These are phyloP conservation scores for Tauraco erythrolophus DNA, from an alignment of 2,113 vertebrate species.

Conservation along the genomic window DNA sequence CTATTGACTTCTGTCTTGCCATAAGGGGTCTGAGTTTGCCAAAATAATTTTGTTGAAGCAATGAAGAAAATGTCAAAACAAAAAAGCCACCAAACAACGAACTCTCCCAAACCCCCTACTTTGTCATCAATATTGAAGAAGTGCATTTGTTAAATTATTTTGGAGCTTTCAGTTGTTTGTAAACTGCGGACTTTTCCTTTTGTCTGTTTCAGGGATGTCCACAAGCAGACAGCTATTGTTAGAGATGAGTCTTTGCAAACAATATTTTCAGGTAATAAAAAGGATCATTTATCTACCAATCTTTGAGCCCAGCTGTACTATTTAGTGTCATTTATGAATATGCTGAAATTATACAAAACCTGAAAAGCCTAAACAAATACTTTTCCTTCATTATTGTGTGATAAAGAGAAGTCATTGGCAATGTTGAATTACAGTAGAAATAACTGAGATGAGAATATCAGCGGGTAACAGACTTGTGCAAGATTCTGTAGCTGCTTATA, in stretches of 20 bases:
- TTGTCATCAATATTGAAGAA: neutral
- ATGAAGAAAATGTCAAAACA: neutral
- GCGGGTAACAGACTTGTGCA: neutral
- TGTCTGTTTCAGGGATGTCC: conserved; percentile 86
- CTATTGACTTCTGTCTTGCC: neutral
- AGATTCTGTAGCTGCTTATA: neutral
- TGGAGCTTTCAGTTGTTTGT: neutral
- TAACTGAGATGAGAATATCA: neutral
- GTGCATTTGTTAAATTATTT: neutral
- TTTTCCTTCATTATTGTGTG: neutral
- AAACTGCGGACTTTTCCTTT: neutral
- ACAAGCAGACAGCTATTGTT: conserved; percentile 89
- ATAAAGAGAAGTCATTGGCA: neutral
- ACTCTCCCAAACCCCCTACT: rapidly evolving
- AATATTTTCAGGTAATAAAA: conserved; percentile 88
- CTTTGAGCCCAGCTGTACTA: neutral
- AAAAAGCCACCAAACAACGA: neutral
- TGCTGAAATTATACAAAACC: neutral
- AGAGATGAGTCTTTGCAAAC: conserved; percentile 92
- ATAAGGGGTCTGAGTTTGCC: neutral
- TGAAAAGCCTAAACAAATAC: neutral
- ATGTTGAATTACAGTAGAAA: neutral
- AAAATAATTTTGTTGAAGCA: neutral
- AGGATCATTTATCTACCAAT: neutral
- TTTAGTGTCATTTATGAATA: neutral